phyloP scores from a whole-genome alignment of 1,140 invertebrate species.

The Oreohelix idahoensis region DNA sequence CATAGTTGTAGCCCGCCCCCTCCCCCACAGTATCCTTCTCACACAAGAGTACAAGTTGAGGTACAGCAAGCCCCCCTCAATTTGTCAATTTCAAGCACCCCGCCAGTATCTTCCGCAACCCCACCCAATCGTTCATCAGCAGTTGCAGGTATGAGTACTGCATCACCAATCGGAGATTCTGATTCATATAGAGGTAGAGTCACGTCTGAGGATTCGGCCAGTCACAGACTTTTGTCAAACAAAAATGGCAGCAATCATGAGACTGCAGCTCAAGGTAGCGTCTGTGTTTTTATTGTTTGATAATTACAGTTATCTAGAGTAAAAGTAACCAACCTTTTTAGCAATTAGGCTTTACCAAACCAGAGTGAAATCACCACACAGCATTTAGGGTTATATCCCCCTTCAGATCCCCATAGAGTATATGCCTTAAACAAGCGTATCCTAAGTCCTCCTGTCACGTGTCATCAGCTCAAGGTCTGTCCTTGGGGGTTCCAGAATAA shows the following conservation, averaged over 20 bases:
- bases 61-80: constrained; percentile 67
- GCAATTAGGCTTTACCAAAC: too few relatives aligned
- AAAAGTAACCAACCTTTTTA: too few relatives aligned
- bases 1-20: constrained; percentile 50
- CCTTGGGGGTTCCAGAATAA: too few relatives aligned
- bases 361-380: too few relatives aligned
- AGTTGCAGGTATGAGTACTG: constrained; percentile 40
- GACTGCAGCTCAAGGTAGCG: constrained; percentile 4
- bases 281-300: not conserved
- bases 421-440: too few relatives aligned
- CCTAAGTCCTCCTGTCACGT: too few relatives aligned
- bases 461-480: too few relatives aligned
- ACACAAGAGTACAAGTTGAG: constrained; percentile 46
- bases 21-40: constrained; percentile 23
- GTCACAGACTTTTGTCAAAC: not conserved
- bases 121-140: constrained; percentile 39
- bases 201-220: not conserved
- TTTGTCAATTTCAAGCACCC: constrained; percentile 58
- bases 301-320: too few relatives aligned
- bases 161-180: not conserved
- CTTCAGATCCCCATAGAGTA: too few relatives aligned
- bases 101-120: constrained; percentile 26
- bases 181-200: not conserved
- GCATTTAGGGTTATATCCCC: too few relatives aligned
- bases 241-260: constrained; percentile 28